These are phyloP conservation scores for Cataglyphis cursor DNA, from an alignment of 2,888 invertebrate species.

Conservation along the genomic window DNA sequence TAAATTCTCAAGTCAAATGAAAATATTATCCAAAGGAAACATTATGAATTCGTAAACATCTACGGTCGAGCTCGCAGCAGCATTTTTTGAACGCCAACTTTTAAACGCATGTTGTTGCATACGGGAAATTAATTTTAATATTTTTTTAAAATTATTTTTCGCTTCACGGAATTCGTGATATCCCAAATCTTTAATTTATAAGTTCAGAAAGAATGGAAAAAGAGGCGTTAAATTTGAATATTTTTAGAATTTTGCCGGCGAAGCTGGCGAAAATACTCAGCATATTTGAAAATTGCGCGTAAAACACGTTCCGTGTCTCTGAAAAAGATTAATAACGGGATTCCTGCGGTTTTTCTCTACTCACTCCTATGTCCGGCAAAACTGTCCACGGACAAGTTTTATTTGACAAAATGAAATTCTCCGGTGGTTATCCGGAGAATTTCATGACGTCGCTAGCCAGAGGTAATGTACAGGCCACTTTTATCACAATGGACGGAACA, in stretches of 20 bases:
- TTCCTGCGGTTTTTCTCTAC: slow-evolving; percentile 44
- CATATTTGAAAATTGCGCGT: slow-evolving; percentile 40
- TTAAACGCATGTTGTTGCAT: background rate
- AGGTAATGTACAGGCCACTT: slow-evolving; percentile 18
- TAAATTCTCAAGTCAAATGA: slow-evolving; percentile 32
- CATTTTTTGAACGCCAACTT: background rate
- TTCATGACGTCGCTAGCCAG: slow-evolving; percentile 35
- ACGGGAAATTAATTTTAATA: background rate
- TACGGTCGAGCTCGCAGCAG: background rate
- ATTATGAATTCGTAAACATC: slow-evolving; percentile 33
- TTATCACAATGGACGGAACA: background rate
- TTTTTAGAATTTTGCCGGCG: slow-evolving; percentile 28
- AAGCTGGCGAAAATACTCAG: slow-evolving; percentile 11
- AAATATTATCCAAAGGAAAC: slow-evolving; percentile 32
- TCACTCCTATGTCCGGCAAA: slow-evolving; percentile 52
- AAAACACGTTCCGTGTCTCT: slow-evolving; percentile 53
- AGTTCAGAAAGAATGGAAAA: background rate
- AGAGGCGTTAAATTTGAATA: background rate
- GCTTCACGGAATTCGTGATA: background rate
- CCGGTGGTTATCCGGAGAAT: slow-evolving; percentile 63
- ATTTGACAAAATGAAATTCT: slow-evolving; percentile 72
- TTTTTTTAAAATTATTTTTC: background rate
- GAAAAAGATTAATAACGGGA: slow-evolving; percentile 59
- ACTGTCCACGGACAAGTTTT: slow-evolving; percentile 58
- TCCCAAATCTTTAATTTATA: background rate